Evolutionary conservation across 2,797 vertebrate species (phyloP).

Genomic region (Poliocrania exsul): DNA sequence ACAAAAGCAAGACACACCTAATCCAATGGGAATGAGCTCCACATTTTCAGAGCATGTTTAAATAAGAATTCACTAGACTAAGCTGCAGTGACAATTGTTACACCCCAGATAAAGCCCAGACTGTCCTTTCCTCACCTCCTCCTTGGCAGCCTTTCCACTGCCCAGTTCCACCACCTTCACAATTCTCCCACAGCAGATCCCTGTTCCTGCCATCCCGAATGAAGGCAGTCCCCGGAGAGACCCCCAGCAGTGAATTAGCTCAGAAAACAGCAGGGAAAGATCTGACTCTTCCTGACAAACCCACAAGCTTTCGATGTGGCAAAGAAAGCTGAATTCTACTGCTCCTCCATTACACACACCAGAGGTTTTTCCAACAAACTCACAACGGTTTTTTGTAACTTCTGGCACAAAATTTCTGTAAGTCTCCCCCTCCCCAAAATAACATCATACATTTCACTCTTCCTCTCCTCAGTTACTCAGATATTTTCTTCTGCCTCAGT

Average conservation of each 20-base stretch:
- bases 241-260: neutral
- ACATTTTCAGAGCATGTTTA: neutral
- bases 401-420: neutral
- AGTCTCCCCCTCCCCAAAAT: neutral
- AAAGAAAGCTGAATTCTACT: neutral
- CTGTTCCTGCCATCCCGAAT: accelerated
- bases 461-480: neutral
- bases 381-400: neutral
- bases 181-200: neutral
- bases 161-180: neutral
- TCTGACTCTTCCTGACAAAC: neutral
- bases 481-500: neutral
- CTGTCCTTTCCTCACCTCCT: neutral
- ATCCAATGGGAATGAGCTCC: neutral
- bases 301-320: neutral
- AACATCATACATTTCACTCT: neutral
- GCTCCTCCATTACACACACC: neutral
- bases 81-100: neutral
- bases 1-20: neutral
- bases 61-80: neutral
- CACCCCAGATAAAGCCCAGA: neutral
- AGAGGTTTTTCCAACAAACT: neutral
- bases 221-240: neutral
- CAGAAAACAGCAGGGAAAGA: neutral
- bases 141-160: neutral